phyloP scores from a whole-genome alignment of 2,888 invertebrate species.

The Penaeus monodon region DNA sequence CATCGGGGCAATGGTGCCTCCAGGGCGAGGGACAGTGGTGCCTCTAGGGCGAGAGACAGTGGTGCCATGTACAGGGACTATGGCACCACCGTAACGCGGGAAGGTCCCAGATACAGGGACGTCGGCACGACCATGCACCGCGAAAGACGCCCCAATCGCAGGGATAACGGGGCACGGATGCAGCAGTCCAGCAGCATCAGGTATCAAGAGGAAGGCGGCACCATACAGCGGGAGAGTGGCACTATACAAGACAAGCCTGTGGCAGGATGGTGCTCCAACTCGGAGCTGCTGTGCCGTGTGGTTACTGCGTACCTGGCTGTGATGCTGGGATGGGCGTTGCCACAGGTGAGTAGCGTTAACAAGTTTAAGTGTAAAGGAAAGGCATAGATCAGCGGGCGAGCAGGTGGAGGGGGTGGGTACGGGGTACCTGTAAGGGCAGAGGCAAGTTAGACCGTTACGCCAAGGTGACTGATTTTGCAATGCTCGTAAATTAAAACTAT shows the following conservation, averaged over 20 bases:
- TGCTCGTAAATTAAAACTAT: background rate
- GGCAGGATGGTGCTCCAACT: conserved; percentile 48
- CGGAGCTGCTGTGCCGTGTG: conserved; percentile 59
- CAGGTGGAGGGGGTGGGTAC: background rate
- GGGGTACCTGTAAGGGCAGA: background rate
- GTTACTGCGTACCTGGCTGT: conserved; percentile 64
- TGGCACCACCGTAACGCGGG: too few relatives aligned
- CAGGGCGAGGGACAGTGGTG: background rate
- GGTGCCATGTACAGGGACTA: background rate
- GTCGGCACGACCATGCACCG: too few relatives aligned
- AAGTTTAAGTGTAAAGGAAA: background rate
- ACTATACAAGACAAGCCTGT: conserved; percentile 38
- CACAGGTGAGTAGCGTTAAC: conserved; percentile 36
- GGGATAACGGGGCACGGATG: too few relatives aligned
- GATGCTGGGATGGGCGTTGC: conserved; percentile 63
- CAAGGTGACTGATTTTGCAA: conserved; percentile 16
- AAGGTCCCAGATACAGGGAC: too few relatives aligned
- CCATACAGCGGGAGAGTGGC: background rate
- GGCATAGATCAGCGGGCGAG: background rate
- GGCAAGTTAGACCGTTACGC: conserved; percentile 26
- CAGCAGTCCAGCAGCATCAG: too few relatives aligned
- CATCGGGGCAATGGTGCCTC: background rate
- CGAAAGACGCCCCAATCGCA: too few relatives aligned
- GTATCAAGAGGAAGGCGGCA: too few relatives aligned
- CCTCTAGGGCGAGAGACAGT: background rate